These are phyloP conservation scores for Lydus trimaculatus DNA, from an alignment of 2,888 invertebrate species.

Conservation along the genomic window DNA sequence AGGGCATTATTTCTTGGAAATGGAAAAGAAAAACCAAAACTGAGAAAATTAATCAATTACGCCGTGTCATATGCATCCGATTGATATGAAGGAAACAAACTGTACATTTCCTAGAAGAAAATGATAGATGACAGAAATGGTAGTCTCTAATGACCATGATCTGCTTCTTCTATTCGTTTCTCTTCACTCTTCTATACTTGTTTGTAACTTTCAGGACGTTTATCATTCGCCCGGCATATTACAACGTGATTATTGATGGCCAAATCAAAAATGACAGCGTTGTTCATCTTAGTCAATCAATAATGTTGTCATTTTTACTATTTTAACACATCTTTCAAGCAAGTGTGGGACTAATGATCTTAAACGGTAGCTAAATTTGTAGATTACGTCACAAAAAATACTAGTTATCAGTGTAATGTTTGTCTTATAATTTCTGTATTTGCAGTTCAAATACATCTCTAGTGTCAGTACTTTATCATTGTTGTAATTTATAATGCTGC, in stretches of 20 bases:
- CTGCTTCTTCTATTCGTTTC: slow-evolving; percentile 51
- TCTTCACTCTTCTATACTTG: slow-evolving; percentile 42
- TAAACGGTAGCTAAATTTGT: slow-evolving; percentile 8
- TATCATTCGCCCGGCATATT: slow-evolving; percentile 54
- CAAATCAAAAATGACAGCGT: slow-evolving; percentile 59
- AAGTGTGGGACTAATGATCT: slow-evolving; percentile 52
- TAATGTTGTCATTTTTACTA: slow-evolving; percentile 13
- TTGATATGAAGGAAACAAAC: slow-evolving; percentile 38
- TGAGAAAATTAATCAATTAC: slow-evolving; percentile 43
- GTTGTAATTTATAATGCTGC: slow-evolving; percentile 8
- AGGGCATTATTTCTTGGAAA: background rate
- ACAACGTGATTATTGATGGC: slow-evolving; percentile 57
- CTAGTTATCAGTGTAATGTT: background rate
- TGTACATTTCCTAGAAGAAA: slow-evolving; percentile 35
- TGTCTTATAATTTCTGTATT: background rate
- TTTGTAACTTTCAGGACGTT: slow-evolving; percentile 53
- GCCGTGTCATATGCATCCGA: slow-evolving; percentile 37
- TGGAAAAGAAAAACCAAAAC: no score
- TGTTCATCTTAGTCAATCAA: slow-evolving; percentile 59
- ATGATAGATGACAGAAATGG: slow-evolving; percentile 58
- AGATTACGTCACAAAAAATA: background rate
- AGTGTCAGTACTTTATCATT: no score
- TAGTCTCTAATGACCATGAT: slow-evolving; percentile 57
- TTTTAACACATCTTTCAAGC: slow-evolving; percentile 40
- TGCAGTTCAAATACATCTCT: background rate